These are phyloP conservation scores for Corvus hawaiiensis DNA, from an alignment of 2,113 vertebrate genomes.

Conservation along the genomic window DNA sequence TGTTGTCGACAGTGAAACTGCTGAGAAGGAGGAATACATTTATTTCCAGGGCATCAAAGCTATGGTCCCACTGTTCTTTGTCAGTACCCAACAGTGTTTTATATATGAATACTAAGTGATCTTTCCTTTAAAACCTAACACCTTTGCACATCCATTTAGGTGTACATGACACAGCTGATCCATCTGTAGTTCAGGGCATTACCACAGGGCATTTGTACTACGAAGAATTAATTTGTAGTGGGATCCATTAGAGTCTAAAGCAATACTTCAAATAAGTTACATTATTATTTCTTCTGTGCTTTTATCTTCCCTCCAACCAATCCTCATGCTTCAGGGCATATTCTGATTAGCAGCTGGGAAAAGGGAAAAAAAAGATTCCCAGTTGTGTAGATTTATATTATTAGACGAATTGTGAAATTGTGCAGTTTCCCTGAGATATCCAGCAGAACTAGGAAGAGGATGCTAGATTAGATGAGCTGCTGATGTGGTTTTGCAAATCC, in stretches of 20 bases:
- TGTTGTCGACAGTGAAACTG: background rate
- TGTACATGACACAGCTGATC: background rate
- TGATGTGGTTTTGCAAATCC: conserved; percentile 2
- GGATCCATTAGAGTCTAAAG: conserved; percentile 53
- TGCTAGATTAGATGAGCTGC: background rate
- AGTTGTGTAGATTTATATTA: conserved; percentile 33
- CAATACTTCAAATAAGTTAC: conserved; percentile 44
- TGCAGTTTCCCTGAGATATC: conserved; percentile 36
- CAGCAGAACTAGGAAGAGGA: conserved; percentile 1
- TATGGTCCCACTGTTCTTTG: background rate
- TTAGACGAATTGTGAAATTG: conserved; percentile 44
- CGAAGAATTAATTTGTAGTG: background rate
- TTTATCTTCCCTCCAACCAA: conserved; percentile 56
- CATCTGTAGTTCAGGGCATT: conserved; percentile 2
- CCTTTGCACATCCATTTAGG: background rate
- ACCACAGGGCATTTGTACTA: conserved; percentile 14
- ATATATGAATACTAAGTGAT: background rate
- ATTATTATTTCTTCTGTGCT: conserved; percentile 43
- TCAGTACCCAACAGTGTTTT: background rate
- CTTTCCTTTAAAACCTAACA: background rate
- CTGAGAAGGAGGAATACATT: background rate
- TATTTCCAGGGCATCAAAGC: background rate
- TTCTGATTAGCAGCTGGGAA: conserved; percentile 56
- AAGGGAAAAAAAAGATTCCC: conserved; percentile 10
- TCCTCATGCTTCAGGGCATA: conserved; percentile 48